These are phyloP conservation scores for Lates japonicus DNA, from an alignment of 2,797 vertebrate species.

Conservation along the genomic window DNA sequence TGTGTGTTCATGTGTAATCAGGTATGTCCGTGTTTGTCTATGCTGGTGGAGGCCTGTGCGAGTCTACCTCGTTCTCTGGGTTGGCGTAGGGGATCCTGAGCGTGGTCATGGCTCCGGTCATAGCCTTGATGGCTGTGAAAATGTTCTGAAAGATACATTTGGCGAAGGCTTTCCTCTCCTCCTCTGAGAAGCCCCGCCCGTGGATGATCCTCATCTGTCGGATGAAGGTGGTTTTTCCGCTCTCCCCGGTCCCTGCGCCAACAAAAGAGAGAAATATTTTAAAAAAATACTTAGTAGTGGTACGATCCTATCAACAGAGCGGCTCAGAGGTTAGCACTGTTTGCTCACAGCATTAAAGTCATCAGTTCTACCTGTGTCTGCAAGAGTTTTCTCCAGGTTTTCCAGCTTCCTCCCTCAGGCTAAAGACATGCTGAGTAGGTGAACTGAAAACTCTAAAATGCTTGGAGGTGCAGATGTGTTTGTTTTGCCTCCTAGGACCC, in stretches of 20 bases:
- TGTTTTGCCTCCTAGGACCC: not conserved
- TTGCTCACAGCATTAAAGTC: no score
- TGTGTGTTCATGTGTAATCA: not conserved
- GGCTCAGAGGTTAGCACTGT: not conserved
- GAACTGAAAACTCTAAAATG: not conserved
- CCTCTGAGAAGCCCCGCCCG: slow-evolving; percentile 86
- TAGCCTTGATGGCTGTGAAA: slow-evolving; percentile 83
- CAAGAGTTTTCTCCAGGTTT: not conserved
- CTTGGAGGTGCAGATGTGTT: not conserved
- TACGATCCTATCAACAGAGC: not conserved
- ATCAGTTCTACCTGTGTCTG: not conserved
- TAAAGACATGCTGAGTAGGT: not conserved
- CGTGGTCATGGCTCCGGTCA: slow-evolving; percentile 83
- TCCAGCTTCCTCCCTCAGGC: not conserved
- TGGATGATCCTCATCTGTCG: slow-evolving; percentile 90
- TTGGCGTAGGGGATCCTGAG: slow-evolving; percentile 85
- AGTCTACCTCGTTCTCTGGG: slow-evolving; percentile 83
- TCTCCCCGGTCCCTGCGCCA: slow-evolving; percentile 86
- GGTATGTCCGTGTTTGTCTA: not conserved
- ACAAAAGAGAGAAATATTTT: not conserved
- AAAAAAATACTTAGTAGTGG: not conserved
- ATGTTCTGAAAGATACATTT: slow-evolving; percentile 89
- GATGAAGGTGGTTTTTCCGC: slow-evolving; percentile 89
- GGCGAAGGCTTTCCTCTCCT: slow-evolving; percentile 82
- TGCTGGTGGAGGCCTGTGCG: not conserved